Percentiles rank a stretch among this genome's conserved stretches.
These are phyloP conservation scores for Parotocinclus haroldoi DNA, from an alignment of 2,797 vertebrate genomes.

Conservation along the genomic window DNA sequence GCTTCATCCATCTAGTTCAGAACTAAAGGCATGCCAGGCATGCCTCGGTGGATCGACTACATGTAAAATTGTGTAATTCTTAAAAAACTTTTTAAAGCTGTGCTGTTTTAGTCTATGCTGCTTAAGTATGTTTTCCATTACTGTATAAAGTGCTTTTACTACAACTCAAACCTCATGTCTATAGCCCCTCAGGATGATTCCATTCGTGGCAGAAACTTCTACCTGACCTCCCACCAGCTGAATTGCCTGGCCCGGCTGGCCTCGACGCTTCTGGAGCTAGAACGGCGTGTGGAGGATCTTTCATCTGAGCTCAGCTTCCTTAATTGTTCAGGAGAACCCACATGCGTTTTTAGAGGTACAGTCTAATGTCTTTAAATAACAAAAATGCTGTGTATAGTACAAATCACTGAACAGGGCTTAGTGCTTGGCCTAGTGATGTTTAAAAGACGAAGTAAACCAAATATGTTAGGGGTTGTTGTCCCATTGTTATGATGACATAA, in stretches of 20 bases:
- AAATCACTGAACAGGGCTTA: too few relatives aligned
- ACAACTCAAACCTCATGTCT: slow-evolving; percentile 7
- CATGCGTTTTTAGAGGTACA: slow-evolving; percentile 77
- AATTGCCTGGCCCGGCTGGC: slow-evolving; percentile 78
- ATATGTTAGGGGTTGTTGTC: too few relatives aligned
- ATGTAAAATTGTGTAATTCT: too few relatives aligned
- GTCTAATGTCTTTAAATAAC: neutral
- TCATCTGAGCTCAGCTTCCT: slow-evolving; percentile 72
- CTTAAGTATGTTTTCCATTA: neutral
- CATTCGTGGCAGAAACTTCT: slow-evolving; percentile 70
- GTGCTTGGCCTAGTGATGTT: too few relatives aligned
- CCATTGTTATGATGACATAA: too few relatives aligned
- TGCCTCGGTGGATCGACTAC: too few relatives aligned
- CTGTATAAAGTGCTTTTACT: neutral
- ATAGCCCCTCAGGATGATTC: slow-evolving; percentile 60
- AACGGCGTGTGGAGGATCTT: slow-evolving; percentile 77
- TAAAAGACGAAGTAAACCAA: too few relatives aligned
- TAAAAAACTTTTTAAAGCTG: too few relatives aligned
- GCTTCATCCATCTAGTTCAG: too few relatives aligned
- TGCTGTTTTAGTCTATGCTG: slow-evolving; percentile 1
- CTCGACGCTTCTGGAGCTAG: slow-evolving; percentile 78
- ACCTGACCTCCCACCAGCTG: slow-evolving; percentile 83
- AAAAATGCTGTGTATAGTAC: too few relatives aligned
- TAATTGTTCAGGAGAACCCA: slow-evolving; percentile 65
- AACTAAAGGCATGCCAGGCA: too few relatives aligned